Percentiles rank a stretch among this genome's conserved stretches.
Evolutionary conservation across 2,113 vertebrate species (phyloP).

Genomic region (Perca flavescens): DNA sequence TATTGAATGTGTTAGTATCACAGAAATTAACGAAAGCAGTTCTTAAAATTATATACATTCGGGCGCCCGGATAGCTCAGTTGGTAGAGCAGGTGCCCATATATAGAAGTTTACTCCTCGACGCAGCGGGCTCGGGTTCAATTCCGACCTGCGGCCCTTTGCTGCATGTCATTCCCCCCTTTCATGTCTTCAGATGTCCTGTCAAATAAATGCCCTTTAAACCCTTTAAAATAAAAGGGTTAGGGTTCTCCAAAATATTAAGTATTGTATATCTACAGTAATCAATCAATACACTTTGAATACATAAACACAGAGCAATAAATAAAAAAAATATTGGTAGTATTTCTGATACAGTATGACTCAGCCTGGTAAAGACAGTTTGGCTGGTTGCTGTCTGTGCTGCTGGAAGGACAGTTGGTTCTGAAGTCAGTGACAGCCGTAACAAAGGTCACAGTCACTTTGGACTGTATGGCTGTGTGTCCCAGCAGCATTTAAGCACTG

Average conservation of each 20-base stretch:
- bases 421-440: neutral
- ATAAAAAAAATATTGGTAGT: neutral
- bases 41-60: neutral
- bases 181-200: too few relatives aligned
- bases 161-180: too few relatives aligned
- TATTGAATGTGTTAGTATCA: neutral
- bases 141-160: too few relatives aligned
- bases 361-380: neutral
- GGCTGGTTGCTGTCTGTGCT: neutral
- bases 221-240: too few relatives aligned
- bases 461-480: neutral
- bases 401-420: neutral
- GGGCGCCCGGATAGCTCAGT: too few relatives aligned
- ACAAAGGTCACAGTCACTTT: constrained; percentile 2
- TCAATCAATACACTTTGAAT: neutral
- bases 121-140: too few relatives aligned
- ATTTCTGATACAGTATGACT: neutral
- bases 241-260: neutral
- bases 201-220: too few relatives aligned
- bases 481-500: neutral
- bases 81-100: too few relatives aligned
- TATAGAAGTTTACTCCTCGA: too few relatives aligned
- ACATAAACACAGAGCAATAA: neutral
- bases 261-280: neutral
- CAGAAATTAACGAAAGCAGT: neutral